These are phyloP conservation scores for Parnassius glacialis DNA, from an alignment of 2,888 invertebrate genomes.

Conservation along the genomic window DNA sequence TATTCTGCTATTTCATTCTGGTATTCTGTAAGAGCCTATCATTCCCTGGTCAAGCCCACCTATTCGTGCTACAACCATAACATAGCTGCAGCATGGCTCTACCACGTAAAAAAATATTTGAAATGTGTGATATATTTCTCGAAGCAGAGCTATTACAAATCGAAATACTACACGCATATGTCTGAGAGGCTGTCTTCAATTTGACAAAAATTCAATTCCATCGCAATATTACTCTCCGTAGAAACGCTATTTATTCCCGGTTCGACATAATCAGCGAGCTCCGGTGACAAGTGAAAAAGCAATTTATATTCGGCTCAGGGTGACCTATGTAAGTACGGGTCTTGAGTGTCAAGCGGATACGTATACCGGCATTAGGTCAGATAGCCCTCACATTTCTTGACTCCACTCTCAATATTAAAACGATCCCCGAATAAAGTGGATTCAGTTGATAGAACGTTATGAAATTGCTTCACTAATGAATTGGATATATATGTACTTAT, in stretches of 20 bases:
- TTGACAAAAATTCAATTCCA: slow-evolving; percentile 17
- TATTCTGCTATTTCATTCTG: too few relatives aligned
- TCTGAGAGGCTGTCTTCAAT: not conserved
- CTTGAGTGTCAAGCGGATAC: not conserved
- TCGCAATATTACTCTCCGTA: slow-evolving; percentile 15
- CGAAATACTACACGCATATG: not conserved
- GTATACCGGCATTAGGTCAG: not conserved
- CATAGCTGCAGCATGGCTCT: too few relatives aligned
- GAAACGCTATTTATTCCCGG: slow-evolving; percentile 18
- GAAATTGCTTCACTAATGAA: not conserved
- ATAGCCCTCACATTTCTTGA: not conserved
- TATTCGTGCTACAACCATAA: too few relatives aligned
- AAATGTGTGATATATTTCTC: not conserved
- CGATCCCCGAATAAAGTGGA: not conserved
- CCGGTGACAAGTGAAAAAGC: slow-evolving; percentile 20
- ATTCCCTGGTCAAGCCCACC: too few relatives aligned
- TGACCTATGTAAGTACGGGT: slow-evolving; percentile 2
- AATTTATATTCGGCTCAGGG: slow-evolving; percentile 21
- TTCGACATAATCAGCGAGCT: slow-evolving; percentile 20
- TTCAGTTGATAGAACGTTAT: not conserved
- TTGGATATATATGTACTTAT: not conserved
- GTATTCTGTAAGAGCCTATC: too few relatives aligned
- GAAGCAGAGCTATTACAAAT: not conserved
- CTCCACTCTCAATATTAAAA: slow-evolving; percentile 1
- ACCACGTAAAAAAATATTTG: not conserved